These are phyloP conservation scores for Corythornis vintsioides DNA, from an alignment of 2,113 vertebrate species.

Conservation along the genomic window DNA sequence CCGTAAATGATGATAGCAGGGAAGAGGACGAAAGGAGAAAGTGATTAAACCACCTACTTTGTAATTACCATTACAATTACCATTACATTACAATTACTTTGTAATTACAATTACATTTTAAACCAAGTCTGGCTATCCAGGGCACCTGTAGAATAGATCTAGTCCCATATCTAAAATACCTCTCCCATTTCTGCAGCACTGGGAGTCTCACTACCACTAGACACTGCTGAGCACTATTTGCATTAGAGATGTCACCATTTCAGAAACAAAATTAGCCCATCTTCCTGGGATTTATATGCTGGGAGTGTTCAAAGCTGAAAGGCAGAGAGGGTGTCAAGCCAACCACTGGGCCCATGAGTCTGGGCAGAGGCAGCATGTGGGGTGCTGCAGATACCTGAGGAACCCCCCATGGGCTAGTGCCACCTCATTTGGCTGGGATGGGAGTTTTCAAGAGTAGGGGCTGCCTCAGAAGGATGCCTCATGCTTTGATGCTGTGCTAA, in stretches of 20 bases:
- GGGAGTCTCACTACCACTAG: accelerated
- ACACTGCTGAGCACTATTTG: neutral
- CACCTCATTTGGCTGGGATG: accelerated
- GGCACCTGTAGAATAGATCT: neutral
- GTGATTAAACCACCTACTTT: neutral
- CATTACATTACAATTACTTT: neutral
- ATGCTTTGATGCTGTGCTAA: neutral
- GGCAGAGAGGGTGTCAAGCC: accelerated
- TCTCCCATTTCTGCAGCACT: neutral
- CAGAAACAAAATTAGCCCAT: neutral
- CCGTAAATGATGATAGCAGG: neutral
- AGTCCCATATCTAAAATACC: neutral
- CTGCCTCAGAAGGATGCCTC: neutral
- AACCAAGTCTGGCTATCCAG: neutral
- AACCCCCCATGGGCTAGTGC: neutral
- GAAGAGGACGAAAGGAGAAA: neutral
- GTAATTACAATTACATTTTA: neutral
- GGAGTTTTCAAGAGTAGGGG: neutral
- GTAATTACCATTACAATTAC: neutral
- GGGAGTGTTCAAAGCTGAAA: neutral
- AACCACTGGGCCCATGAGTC: accelerated
- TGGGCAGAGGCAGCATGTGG: neutral
- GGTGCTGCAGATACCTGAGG: neutral
- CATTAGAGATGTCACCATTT: neutral
- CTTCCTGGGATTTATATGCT: neutral